phyloP scores from a whole-genome alignment of 1,140 invertebrate genomes.

The Drosophila dunni region DNA sequence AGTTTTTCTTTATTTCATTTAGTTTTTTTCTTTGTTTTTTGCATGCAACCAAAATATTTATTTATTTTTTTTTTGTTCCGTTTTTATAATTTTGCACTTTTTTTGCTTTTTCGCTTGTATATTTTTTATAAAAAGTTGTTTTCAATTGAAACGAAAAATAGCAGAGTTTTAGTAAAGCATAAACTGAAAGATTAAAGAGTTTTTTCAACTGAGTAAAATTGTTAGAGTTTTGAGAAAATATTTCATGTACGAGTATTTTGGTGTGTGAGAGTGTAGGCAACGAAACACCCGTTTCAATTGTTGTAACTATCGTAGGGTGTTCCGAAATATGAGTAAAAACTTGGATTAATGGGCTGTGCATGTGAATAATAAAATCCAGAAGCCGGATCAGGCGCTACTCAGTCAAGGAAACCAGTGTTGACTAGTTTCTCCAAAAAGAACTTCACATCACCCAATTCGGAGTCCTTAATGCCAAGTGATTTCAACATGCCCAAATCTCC shows the following conservation, averaged over 20 bases:
- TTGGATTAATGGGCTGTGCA: constrained; percentile 87
- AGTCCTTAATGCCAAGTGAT: constrained; percentile 96
- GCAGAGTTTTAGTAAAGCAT: constrained; percentile 1
- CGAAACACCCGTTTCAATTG: constrained; percentile 62
- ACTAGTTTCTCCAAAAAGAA: constrained; percentile 98
- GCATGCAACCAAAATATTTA: constrained; percentile 19
- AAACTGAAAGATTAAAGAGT: neutral
- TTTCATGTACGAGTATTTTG: constrained; percentile 27
- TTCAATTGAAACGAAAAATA: constrained; percentile 17
- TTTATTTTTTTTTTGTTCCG: constrained; percentile 8
- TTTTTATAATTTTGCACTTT: constrained; percentile 35
- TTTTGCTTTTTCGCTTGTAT: constrained; percentile 25
- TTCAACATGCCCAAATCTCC: constrained; percentile 97
- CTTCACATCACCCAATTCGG: constrained; percentile 97
- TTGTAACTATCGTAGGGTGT: constrained; percentile 81
- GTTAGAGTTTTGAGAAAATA: constrained; percentile 50
- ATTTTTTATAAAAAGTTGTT: constrained; percentile 24
- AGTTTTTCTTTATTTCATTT: neutral
- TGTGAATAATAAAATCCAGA: constrained; percentile 87
- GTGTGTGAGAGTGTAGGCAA: constrained; percentile 20
- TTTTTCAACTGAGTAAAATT: constrained; percentile 26
- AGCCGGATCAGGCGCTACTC: constrained; percentile 89
- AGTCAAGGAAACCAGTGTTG: constrained; percentile 98
- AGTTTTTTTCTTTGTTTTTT: constrained; percentile 20
- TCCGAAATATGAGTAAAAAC: constrained; percentile 87